These are phyloP conservation scores for Bombus ignitus DNA, from an alignment of 1,140 invertebrate species.

Conservation along the genomic window DNA sequence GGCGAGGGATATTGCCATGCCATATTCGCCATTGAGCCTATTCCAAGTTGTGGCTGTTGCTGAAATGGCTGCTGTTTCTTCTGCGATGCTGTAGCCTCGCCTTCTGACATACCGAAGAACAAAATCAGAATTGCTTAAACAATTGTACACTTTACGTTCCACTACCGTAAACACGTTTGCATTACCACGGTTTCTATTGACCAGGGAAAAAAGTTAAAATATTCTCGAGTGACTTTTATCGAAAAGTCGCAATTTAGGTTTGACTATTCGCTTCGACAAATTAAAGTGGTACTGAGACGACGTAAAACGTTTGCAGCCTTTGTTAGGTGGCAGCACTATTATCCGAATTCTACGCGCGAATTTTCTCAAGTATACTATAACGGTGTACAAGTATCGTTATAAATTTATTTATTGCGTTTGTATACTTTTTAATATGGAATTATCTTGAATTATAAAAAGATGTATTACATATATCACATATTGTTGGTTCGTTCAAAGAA, in stretches of 20 bases:
- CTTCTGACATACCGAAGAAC: constrained; percentile 78
- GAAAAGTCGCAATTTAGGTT: neutral
- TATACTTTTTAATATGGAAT: no score
- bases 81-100: constrained; percentile 79
- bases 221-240: neutral
- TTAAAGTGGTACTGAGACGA: constrained; percentile 11
- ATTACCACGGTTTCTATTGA: constrained; percentile 42
- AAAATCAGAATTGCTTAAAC: constrained; percentile 60
- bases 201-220: constrained; percentile 8
- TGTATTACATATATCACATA: no score
- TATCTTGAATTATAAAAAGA: no score
- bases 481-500: no score
- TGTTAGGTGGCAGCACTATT: constrained; percentile 7
- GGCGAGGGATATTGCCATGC: constrained; percentile 79
- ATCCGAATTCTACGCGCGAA: neutral
- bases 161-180: constrained; percentile 22
- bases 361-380: neutral
- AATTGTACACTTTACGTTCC: constrained; percentile 38
- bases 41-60: constrained; percentile 70
- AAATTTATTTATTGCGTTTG: neutral
- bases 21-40: constrained; percentile 80
- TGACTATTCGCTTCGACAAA: neutral
- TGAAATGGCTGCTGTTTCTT: constrained; percentile 79
- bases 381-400: neutral
- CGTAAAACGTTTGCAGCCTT: neutral